Base-by-base conservation (phyloP, 2,797 vertebrate species). In the Chelon labrosus region DNA sequence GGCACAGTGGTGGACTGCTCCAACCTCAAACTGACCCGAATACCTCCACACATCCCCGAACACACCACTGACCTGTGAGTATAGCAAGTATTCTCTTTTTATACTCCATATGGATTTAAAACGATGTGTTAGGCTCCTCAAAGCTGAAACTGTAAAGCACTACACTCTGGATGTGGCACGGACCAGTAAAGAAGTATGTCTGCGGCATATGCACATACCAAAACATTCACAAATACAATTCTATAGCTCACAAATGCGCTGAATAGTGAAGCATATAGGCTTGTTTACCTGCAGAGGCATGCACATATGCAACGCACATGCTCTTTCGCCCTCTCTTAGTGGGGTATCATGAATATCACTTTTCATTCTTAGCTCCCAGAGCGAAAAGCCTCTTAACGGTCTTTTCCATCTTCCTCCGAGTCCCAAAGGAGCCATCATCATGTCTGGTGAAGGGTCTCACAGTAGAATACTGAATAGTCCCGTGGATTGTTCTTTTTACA, bases 1-100 rank as follows among this genome's bases (percentile, higher is more conserved):
- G 97, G 97, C 58, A 98, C 97, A 0, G 74, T 98, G n/a, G 97
- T 99, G 11, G 98, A 99, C 93, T 99, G 98, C 92, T 97, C 97
- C 71, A 98, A 97, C 86, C 97, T 98, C 70, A 98, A 97, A 79
- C 94, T 98, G 63, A 92, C 93, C 79, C 96, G 95, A 0, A 65
- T 97, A 46, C 98, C 97, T 0, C 85, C 91, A 5, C 96, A 98
- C 88, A 93, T 99, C 27, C 98, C 98, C 0, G 97, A 99, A 60
- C 97, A 99, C 63, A 96, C 96, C 69, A 97, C 96, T 1, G 98
- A 99, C 72, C 94, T 99, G 98, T 99, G 89, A 98, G 97, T 95
- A 58, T 6, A 47, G 22, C 41, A 8, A 1, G 0, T 3, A 11
- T 54, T 59, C 25, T 46, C n/a, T n/a, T 49, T 51, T 19, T 9